These are phyloP conservation scores for Hirtodrosophila trivittata DNA, from an alignment of 2,888 invertebrate species.

Conservation along the genomic window DNA sequence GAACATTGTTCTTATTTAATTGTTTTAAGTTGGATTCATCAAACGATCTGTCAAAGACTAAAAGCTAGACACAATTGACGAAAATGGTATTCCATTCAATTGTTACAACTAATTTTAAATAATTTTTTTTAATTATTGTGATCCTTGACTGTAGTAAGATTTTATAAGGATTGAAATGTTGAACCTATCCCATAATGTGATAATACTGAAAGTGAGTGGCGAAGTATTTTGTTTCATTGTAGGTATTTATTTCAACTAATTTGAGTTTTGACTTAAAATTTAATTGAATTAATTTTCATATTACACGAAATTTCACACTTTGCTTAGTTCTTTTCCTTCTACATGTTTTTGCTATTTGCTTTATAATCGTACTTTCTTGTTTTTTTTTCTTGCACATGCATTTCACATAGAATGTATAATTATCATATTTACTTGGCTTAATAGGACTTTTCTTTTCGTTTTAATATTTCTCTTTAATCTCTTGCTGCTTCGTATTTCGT, in stretches of 20 bases:
- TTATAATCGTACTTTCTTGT: slow-evolving; percentile 6
- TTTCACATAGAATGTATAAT: slow-evolving; percentile 54
- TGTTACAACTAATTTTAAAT: too few relatives aligned
- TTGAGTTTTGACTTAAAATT: slow-evolving; percentile 69
- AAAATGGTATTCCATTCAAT: too few relatives aligned
- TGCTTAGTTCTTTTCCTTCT: slow-evolving; percentile 53
- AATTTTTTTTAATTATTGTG: too few relatives aligned
- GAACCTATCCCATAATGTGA: too few relatives aligned
- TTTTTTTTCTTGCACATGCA: slow-evolving; percentile 31
- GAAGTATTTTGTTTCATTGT: slow-evolving; percentile 50
- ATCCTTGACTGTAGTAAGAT: too few relatives aligned
- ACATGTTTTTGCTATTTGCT: slow-evolving; percentile 36
- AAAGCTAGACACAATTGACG: too few relatives aligned
- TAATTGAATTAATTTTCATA: slow-evolving; percentile 63
- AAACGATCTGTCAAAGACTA: too few relatives aligned
- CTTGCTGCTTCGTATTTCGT: slow-evolving; percentile 18
- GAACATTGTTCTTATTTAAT: too few relatives aligned
- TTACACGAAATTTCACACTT: slow-evolving; percentile 64
- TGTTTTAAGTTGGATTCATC: too few relatives aligned
- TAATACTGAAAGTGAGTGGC: too few relatives aligned
- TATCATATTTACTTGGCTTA: slow-evolving; percentile 74
- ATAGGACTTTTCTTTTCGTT: slow-evolving; percentile 60
- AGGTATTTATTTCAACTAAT: slow-evolving; percentile 68
- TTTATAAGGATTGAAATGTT: too few relatives aligned
- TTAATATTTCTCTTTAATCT: slow-evolving; percentile 25